Conservation (phyloP, 2,797 vertebrate species). For the Neostethus bicornis region DNA sequence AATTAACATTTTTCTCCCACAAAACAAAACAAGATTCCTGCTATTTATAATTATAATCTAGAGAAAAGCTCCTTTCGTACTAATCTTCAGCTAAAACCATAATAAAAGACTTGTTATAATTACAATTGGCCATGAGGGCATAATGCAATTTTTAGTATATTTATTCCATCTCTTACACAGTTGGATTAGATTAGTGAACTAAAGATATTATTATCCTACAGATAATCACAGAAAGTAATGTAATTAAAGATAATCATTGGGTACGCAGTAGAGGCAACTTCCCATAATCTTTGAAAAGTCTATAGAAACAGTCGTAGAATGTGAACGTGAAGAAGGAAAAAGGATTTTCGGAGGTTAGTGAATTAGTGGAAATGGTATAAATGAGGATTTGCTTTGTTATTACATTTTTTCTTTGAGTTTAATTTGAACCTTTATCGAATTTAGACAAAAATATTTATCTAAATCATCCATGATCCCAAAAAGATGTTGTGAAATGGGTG, state of each 20-base stretch:
- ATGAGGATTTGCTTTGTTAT: no score
- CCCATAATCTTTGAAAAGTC: no score
- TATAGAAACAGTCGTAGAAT: no score
- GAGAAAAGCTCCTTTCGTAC: background rate
- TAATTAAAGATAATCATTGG: background rate
- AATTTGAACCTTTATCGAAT: no score
- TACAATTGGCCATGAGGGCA: background rate
- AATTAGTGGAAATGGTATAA: no score
- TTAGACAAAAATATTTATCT: no score
- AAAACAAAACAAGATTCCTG: background rate
- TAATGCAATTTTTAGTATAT: no score
- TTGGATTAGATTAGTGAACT: background rate
- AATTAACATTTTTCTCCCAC: background rate
- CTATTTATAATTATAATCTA: background rate
- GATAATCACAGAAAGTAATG: background rate
- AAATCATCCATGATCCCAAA: no score
- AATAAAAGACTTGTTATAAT: background rate
- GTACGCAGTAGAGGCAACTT: background rate
- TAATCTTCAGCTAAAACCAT: background rate
- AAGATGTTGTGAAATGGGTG: no score
- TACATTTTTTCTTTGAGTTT: no score
- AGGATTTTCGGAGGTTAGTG: no score
- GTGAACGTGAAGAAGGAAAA: no score
- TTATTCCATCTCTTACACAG: background rate
- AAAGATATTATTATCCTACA: background rate